A percentile compares a stretch with the other conserved stretches of the same genome.
Evolutionary conservation across 2,888 invertebrate species (phyloP).

Genomic region (Gnatocerus cornutus): DNA sequence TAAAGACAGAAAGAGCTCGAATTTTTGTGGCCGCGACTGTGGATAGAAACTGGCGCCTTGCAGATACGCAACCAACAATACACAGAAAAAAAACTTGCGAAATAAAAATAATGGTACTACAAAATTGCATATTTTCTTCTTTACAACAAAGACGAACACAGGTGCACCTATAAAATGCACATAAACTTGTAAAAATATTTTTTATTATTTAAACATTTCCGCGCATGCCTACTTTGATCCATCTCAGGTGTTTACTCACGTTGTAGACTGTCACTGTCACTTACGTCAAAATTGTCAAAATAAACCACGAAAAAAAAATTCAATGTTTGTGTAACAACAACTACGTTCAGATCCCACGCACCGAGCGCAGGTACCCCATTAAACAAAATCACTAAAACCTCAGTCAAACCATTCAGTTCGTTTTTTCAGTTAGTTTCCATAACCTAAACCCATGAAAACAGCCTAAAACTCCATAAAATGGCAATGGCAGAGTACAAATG

Average conservation of each 20-base stretch:
- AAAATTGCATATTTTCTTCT: too few relatives aligned
- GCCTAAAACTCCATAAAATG: slow-evolving; percentile 23
- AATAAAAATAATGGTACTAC: too few relatives aligned
- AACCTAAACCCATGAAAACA: slow-evolving; percentile 10
- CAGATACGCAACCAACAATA: too few relatives aligned
- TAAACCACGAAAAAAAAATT: slow-evolving; percentile 16
- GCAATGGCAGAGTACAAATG: slow-evolving; percentile 72
- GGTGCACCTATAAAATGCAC: too few relatives aligned
- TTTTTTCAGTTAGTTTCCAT: not conserved
- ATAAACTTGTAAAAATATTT: too few relatives aligned
- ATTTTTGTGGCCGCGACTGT: too few relatives aligned
- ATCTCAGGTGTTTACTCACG: slow-evolving; percentile 35
- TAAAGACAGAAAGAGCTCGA: too few relatives aligned
- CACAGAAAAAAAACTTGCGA: too few relatives aligned
- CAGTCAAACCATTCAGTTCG: not conserved
- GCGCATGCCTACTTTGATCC: not conserved
- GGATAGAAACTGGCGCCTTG: too few relatives aligned
- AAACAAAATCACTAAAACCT: not conserved
- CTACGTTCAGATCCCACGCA: not conserved
- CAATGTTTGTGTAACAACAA: slow-evolving; percentile 21
- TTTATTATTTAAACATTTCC: not conserved
- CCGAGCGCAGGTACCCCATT: not conserved
- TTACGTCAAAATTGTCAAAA: slow-evolving; percentile 39
- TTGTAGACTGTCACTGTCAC: slow-evolving; percentile 42
- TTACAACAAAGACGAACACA: too few relatives aligned